phyloP scores from a whole-genome alignment of 2,113 vertebrate genomes.

The Centrocercus urophasianus region DNA sequence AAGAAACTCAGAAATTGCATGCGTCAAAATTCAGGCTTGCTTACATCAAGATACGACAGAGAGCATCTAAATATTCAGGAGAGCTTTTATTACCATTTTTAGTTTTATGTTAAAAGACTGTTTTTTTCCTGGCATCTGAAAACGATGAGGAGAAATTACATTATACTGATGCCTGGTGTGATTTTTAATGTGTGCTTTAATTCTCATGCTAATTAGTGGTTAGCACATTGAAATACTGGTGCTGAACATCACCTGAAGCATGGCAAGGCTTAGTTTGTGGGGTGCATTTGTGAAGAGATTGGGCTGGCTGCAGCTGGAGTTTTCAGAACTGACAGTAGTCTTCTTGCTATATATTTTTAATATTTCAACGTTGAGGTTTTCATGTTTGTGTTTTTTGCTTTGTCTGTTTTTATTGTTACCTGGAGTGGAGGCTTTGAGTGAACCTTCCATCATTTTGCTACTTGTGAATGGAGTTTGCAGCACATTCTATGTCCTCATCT shows the following conservation, averaged over 20 bases:
- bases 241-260: not conserved
- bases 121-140: not conserved
- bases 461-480: not conserved
- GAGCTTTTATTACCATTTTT: not conserved
- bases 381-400: not conserved
- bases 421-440: not conserved
- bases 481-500: constrained; percentile 18
- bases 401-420: not conserved
- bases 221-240: not conserved
- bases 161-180: not conserved
- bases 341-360: not conserved
- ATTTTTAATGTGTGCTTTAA: not conserved
- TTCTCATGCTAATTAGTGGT: not conserved
- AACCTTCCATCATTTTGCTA: not conserved
- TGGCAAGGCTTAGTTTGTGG: not conserved
- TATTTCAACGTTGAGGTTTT: not conserved
- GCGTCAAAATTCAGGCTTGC: not conserved
- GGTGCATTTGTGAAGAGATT: not conserved
- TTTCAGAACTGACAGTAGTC: not conserved
- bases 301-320: not conserved
- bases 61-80: not conserved
- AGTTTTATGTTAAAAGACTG: not conserved
- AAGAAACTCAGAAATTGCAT: constrained; percentile 12
- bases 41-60: not conserved
- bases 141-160: not conserved